Conservation (phyloP, 2,888 invertebrate species). For the Plagiodera versicolora region DNA sequence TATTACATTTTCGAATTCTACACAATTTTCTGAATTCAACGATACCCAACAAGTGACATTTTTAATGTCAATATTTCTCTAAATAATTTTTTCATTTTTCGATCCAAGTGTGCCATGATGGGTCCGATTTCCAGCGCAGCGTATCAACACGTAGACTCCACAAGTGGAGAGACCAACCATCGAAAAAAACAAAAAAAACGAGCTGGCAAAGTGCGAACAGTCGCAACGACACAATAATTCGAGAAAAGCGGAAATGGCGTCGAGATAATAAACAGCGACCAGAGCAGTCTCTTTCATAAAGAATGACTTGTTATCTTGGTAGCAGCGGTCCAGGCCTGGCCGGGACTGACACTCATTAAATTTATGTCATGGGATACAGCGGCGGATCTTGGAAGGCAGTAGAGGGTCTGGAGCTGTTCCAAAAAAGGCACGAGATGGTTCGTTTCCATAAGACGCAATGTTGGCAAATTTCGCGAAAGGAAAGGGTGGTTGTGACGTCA, state of each 20-base stretch:
- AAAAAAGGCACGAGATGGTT: too few relatives aligned
- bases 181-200: conserved; percentile 19
- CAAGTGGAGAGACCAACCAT: not conserved
- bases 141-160: not conserved
- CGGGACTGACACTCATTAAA: conserved; percentile 24
- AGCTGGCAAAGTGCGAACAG: conserved; percentile 19
- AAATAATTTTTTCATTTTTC: too few relatives aligned
- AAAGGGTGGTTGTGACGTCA: too few relatives aligned
- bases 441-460: too few relatives aligned
- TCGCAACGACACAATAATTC: conserved; percentile 33
- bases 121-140: too few relatives aligned
- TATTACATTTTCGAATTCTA: too few relatives aligned
- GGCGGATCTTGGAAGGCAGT: not conserved
- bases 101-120: too few relatives aligned
- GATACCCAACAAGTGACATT: too few relatives aligned
- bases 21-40: too few relatives aligned
- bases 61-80: too few relatives aligned
- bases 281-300: conserved; percentile 30
- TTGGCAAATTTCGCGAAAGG: too few relatives aligned
- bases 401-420: too few relatives aligned
- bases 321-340: conserved; percentile 21
- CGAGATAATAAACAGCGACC: conserved; percentile 32
- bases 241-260: conserved; percentile 31
- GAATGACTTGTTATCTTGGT: conserved; percentile 36
- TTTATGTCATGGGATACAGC: conserved; percentile 18